These are phyloP conservation scores for Diprion similis DNA, from an alignment of 1,140 invertebrate genomes.

Conservation along the genomic window DNA sequence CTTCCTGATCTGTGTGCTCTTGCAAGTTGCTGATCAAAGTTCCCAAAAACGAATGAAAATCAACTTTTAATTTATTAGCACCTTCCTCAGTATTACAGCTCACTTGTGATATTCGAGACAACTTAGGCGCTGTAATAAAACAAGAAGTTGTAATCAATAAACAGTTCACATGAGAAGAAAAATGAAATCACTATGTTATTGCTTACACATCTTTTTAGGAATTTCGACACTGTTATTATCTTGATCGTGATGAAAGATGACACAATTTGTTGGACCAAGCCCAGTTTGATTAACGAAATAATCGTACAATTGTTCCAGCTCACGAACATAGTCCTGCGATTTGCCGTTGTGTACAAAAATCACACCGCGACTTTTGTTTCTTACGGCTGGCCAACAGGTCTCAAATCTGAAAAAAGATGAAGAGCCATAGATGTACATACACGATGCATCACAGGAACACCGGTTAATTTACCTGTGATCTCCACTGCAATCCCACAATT, in stretches of 20 bases:
- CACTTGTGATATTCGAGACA: constrained; percentile 70
- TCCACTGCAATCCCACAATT: constrained; percentile 79
- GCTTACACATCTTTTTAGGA: constrained; percentile 47
- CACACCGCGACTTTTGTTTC: constrained; percentile 73
- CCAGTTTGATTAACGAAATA: constrained; percentile 73
- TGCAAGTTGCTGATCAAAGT: constrained; percentile 65
- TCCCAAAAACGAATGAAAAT: constrained; percentile 71
- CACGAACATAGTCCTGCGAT: constrained; percentile 64
- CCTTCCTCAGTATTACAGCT: constrained; percentile 71
- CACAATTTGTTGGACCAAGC: constrained; percentile 64
- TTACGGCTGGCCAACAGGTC: constrained; percentile 79
- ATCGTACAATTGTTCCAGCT: constrained; percentile 76
- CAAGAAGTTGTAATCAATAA: constrained; percentile 20
- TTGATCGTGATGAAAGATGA: constrained; percentile 65
- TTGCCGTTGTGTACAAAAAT: constrained; percentile 77
- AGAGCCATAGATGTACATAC: neutral
- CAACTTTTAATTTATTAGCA: constrained; percentile 68
- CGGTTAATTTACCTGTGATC: constrained; percentile 64
- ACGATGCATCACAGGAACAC: constrained; percentile 15
- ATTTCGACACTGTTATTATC: constrained; percentile 52
- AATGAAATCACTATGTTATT: constrained; percentile 22
- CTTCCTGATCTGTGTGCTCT: constrained; percentile 63
- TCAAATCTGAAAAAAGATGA: constrained; percentile 67
- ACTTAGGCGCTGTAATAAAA: constrained; percentile 67
- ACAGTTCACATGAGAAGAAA: neutral